A percentile compares a stretch with the other conserved stretches of the same genome.
Evolutionary conservation across 2,113 vertebrate species (phyloP).

Genomic region (Corapipo altera): DNA sequence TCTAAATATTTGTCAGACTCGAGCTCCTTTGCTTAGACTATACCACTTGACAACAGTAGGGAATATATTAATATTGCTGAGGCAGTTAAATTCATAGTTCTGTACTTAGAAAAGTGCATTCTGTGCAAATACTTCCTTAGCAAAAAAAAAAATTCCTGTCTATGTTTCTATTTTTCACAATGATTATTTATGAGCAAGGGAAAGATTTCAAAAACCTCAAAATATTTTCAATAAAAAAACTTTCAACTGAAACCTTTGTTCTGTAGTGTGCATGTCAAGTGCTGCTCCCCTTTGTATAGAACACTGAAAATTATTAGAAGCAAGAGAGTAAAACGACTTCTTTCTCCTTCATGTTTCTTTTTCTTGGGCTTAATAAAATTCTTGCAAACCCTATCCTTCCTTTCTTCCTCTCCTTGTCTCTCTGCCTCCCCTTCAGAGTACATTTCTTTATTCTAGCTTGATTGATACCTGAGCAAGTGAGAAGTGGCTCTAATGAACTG

Average conservation of each 20-base stretch:
- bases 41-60: not conserved
- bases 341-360: not conserved
- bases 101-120: not conserved
- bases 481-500: slow-evolving; percentile 32
- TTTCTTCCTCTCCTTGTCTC: not conserved
- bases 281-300: not conserved
- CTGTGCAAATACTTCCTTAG: not conserved
- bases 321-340: not conserved
- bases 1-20: slow-evolving; percentile 8
- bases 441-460: slow-evolving; percentile 5
- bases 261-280: not conserved
- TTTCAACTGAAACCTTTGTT: not conserved
- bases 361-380: not conserved
- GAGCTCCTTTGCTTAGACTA: not conserved
- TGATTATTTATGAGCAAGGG: not conserved
- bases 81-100: not conserved
- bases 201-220: not conserved
- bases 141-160: not conserved
- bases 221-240: not conserved
- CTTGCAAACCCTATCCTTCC: not conserved
- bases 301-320: not conserved
- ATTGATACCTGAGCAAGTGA: slow-evolving; percentile 51
- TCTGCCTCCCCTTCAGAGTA: not conserved
- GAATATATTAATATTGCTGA: not conserved
- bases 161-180: not conserved